Base-by-base conservation (phyloP, 2,888 invertebrate species). In the Trissoscelio sp. region DNA sequence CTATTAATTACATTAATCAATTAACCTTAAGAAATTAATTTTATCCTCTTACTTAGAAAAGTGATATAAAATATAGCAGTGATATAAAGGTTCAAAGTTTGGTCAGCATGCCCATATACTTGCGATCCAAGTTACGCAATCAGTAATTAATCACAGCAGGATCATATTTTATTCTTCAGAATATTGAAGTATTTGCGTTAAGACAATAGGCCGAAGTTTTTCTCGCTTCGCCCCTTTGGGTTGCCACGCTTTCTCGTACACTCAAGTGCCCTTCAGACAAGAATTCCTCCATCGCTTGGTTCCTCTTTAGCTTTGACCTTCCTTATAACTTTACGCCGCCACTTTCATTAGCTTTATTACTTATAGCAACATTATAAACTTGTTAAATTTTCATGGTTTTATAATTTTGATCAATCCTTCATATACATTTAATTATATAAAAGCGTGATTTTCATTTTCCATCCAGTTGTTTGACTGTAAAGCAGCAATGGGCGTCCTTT, bases 341-440 rank as follows among this genome's bases (percentile, higher is more conserved):
- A 48, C 39, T 67, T 77, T 67, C 67, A 67, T 67, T 67, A 60
- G 53, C 48, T 53, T 58, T 60, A 69, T 53, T 42, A 60, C 14
- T 53, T 16, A 46, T 57, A 20, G 46, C 31, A 44, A 55, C 37
- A 46, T 55, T 16, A 53, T 66, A 57, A 57, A 74, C 34, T 42
- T 46, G 51, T 46, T 39, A 57, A 51, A 53, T 39, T 42, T 24
- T 51, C 18, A 57, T 20, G 20, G n/a, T 37, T 18, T 34, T n/a
- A 37, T 57, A 34, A 37, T 44, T 28, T 24, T 24, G 44, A 44
- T 44, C 9, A 60, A 60, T 28, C 60, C 20, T 20, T 64, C 12
- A 34, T 5, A 34, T 9, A 37, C n/a, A 16, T 42, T 53, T 44
- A 62, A 62, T 62, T 31, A 46, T 20, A 34, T 3, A 18, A 62